Evolutionary conservation across 2,888 invertebrate species (phyloP).

Genomic region (Drosophila mulleri): DNA sequence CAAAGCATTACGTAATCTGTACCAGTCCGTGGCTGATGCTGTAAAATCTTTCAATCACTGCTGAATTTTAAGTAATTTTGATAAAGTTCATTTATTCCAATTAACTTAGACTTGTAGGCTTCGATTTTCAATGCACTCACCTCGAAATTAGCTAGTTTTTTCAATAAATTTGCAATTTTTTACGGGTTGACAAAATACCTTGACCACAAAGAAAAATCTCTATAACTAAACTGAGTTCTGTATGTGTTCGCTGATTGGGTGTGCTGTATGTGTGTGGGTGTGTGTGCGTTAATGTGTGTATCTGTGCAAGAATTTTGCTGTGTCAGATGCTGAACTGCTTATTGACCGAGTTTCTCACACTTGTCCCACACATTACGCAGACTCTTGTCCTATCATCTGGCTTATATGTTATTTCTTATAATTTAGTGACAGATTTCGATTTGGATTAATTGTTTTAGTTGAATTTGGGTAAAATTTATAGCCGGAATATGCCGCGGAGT

Average conservation of each 20-base stretch:
- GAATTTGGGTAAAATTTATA: slow-evolving; percentile 19
- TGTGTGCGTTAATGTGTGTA: slow-evolving; percentile 52
- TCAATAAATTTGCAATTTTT: slow-evolving; percentile 85
- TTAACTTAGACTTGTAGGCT: background rate
- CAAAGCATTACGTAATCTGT: slow-evolving; percentile 45
- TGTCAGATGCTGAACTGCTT: slow-evolving; percentile 19
- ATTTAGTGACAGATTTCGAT: too few species aligned
- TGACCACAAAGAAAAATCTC: slow-evolving; percentile 79
- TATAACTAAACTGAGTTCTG: slow-evolving; percentile 72
- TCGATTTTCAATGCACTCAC: slow-evolving; percentile 60
- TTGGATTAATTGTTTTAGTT: background rate
- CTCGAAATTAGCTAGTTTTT: slow-evolving; percentile 84
- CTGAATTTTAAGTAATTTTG: slow-evolving; percentile 10
- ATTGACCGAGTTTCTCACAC: background rate
- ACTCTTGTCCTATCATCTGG: too few species aligned
- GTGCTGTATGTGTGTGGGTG: background rate
- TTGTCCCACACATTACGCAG: background rate
- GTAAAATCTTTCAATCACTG: slow-evolving; percentile 1
- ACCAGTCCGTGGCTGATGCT: slow-evolving; percentile 29
- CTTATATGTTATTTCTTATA: background rate
- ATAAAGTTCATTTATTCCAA: slow-evolving; percentile 20
- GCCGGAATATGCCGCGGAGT: slow-evolving; percentile 18
- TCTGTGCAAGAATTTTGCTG: slow-evolving; percentile 54
- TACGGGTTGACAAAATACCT: slow-evolving; percentile 74
- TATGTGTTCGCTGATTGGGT: slow-evolving; percentile 9